Evolutionary conservation across 1,140 invertebrate species (phyloP).

Genomic region (Polyergus mexicanus): DNA sequence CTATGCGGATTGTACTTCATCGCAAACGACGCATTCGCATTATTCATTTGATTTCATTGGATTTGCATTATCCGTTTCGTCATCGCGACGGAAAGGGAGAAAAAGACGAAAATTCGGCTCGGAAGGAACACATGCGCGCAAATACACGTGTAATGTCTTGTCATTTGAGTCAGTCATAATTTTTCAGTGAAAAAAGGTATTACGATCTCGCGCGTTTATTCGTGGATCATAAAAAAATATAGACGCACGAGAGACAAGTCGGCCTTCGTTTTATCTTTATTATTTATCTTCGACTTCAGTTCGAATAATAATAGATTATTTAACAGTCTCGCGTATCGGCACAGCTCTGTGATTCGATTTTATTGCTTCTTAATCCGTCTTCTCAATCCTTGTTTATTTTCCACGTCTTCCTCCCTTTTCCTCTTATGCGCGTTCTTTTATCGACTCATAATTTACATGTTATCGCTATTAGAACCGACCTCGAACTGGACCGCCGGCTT

Average conservation of each 20-base stretch:
- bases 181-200: constrained; percentile 8
- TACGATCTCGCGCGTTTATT: constrained; percentile 33
- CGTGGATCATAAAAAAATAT: constrained; percentile 52
- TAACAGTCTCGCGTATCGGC: constrained; percentile 1
- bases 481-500: constrained; percentile 43
- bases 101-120: not conserved
- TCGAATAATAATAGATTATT: constrained; percentile 59
- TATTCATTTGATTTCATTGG: no score
- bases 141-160: not conserved
- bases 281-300: constrained; percentile 59
- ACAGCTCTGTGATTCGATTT: not conserved
- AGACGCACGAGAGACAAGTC: not conserved
- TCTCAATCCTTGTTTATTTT: constrained; percentile 39
- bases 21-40: not conserved
- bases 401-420: not conserved
- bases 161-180: constrained; percentile 4
- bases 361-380: constrained; percentile 60
- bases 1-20: not conserved
- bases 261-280: constrained; percentile 29
- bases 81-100: not conserved
- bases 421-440: not conserved
- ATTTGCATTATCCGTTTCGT: constrained; percentile 9
- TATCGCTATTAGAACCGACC: constrained; percentile 18
- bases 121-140: not conserved
- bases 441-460: constrained; percentile 56